phyloP scores from a whole-genome alignment of 2,113 vertebrate species.

The Oreochromis aureus region DNA sequence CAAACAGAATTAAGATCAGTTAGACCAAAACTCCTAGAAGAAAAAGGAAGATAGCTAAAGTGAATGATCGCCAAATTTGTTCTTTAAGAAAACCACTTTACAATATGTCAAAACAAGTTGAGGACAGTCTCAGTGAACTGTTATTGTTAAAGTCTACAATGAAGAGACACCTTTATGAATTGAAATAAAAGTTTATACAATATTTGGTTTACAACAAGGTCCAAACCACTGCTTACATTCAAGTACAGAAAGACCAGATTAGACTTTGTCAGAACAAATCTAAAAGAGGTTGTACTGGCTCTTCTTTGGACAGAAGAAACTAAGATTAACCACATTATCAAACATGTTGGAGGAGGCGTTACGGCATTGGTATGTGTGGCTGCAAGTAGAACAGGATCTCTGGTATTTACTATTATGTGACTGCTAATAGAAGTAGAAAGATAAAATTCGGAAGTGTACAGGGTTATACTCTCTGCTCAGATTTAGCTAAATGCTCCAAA shows the following conservation, averaged over 20 bases:
- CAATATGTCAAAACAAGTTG: neutral
- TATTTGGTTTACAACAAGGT: neutral
- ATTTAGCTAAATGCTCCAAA: neutral
- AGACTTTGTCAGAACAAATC: neutral
- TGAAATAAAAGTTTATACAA: neutral
- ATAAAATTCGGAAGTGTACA: neutral
- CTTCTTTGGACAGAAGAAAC: neutral
- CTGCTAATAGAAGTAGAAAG: neutral
- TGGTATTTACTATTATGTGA: neutral
- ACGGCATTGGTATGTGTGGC: neutral
- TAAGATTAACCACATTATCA: neutral
- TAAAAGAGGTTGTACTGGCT: neutral
- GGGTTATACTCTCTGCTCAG: neutral
- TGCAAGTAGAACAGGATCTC: neutral
- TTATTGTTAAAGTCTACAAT: neutral
- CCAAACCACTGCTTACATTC: neutral
- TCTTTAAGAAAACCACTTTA: neutral
- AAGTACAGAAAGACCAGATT: neutral
- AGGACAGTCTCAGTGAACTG: neutral
- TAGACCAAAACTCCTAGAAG: neutral
- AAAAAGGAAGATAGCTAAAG: neutral
- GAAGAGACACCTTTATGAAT: neutral
- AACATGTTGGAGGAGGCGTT: neutral
- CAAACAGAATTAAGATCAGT: neutral
- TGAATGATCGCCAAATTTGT: accelerated